Evolutionary conservation across 1,140 invertebrate genomes (phyloP).

Genomic region (Brachionus rotundiformis): DNA sequence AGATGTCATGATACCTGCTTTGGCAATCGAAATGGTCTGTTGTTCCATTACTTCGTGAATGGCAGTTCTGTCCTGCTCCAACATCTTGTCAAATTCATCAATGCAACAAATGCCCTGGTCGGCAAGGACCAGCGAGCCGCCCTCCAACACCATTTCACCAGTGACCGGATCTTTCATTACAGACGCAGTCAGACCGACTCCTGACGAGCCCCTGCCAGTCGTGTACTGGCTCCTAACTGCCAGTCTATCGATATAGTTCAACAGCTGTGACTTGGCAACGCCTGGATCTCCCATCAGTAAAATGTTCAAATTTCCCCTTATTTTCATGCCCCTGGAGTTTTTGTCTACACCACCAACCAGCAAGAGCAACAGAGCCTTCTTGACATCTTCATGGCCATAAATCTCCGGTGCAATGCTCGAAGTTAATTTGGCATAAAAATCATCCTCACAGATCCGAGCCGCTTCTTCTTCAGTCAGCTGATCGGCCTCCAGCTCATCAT

Average conservation of each 20-base stretch:
- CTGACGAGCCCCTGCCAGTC: conserved; percentile 92
- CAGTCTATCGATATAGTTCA: conserved; percentile 89
- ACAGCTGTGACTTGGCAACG: conserved; percentile 94
- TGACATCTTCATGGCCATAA: conserved; percentile 95
- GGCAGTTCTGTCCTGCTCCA: conserved; percentile 85
- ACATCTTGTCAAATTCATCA: conserved; percentile 99
- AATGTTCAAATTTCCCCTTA: conserved; percentile 90
- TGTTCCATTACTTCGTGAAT: conserved; percentile 99
- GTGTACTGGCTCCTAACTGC: conserved; percentile 91
- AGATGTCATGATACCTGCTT: conserved; percentile 97
- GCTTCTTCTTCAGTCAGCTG: conserved; percentile 75
- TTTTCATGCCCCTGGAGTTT: conserved; percentile 71
- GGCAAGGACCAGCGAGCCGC: conserved; percentile 95
- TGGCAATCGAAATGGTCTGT: conserved; percentile 98
- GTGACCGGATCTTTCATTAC: conserved; percentile 96
- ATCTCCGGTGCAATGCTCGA: conserved; percentile 95
- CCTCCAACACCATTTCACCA: conserved; percentile 94
- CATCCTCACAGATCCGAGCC: conserved; percentile 12
- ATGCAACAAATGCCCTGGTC: conserved; percentile 98
- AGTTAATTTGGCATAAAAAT: conserved; percentile 90
- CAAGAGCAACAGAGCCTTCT: conserved; percentile 88
- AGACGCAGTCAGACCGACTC: conserved; percentile 95
- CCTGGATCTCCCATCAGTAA: conserved; percentile 99
- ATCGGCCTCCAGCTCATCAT: conserved; percentile 72
- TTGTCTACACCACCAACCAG: conserved; percentile 93